Evolutionary conservation across 1,140 invertebrate species (phyloP).

Genomic region (Caenorhabditis latens): DNA sequence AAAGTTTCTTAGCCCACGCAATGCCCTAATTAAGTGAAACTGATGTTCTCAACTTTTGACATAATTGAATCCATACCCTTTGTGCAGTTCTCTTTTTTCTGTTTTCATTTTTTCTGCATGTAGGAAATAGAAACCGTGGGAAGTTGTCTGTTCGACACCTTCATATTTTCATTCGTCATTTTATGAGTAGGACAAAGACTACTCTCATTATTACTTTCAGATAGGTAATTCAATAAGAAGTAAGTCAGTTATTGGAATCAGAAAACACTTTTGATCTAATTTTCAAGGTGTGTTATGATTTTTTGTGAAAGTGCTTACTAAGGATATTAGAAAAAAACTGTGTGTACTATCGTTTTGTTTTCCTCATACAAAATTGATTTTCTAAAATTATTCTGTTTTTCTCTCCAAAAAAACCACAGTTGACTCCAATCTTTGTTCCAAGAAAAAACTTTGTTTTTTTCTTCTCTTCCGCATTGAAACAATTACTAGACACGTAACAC

Average conservation of each 20-base stretch:
- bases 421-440: constrained; percentile 33
- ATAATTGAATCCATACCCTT: background rate
- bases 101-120: background rate
- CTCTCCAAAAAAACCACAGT: background rate
- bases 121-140: constrained; percentile 9
- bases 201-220: too few relatives aligned
- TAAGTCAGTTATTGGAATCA: background rate
- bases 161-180: background rate
- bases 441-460: background rate
- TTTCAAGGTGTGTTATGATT: background rate
- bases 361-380: background rate
- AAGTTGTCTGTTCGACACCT: background rate
- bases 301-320: background rate
- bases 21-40: background rate
- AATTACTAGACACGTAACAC: background rate
- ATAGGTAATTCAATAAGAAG: background rate
- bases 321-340: too few relatives aligned
- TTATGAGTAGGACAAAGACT: background rate
- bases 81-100: background rate
- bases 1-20: background rate
- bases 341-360: too few relatives aligned
- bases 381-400: background rate
- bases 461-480: constrained; percentile 19
- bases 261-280: too few relatives aligned
- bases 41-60: background rate